Conservation (phyloP, 2,888 invertebrate species). For the Brachylomia viminalis region DNA sequence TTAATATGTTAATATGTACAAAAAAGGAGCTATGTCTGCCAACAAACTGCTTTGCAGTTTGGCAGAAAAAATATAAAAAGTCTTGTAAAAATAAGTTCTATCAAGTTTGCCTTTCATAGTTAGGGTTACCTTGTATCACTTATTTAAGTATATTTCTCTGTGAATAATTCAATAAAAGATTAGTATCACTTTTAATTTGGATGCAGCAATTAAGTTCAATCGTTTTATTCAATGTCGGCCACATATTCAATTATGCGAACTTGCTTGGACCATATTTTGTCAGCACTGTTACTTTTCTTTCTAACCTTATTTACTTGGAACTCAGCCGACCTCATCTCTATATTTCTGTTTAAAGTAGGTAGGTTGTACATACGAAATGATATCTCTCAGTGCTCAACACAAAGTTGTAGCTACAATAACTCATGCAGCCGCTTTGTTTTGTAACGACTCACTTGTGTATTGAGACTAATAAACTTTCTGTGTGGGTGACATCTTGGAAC, state of each 20-base stretch:
- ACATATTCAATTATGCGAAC: neutral
- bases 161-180: neutral
- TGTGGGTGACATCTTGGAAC: slow-evolving; percentile 27
- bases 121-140: neutral
- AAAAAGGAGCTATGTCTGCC: no score
- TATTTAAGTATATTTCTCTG: neutral
- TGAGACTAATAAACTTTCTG: slow-evolving; percentile 35
- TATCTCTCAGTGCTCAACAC: slow-evolving; percentile 22
- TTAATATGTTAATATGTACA: no score
- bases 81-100: no score
- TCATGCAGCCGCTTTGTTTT: slow-evolving; percentile 20
- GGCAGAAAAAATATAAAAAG: no score
- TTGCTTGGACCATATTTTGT: neutral
- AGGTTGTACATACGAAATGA: neutral
- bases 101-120: neutral
- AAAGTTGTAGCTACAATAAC: slow-evolving; percentile 34
- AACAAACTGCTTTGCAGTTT: no score
- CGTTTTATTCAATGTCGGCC: neutral
- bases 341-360: neutral
- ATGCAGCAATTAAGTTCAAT: neutral
- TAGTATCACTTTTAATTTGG: neutral
- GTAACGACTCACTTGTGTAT: slow-evolving; percentile 33
- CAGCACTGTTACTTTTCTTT: neutral
- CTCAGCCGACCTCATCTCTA: neutral
- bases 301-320: neutral